Evolutionary conservation across 2,888 invertebrate genomes (phyloP), one percentile per base, ranked within the genome.

Genomic region (Rapana venosa): DNA sequence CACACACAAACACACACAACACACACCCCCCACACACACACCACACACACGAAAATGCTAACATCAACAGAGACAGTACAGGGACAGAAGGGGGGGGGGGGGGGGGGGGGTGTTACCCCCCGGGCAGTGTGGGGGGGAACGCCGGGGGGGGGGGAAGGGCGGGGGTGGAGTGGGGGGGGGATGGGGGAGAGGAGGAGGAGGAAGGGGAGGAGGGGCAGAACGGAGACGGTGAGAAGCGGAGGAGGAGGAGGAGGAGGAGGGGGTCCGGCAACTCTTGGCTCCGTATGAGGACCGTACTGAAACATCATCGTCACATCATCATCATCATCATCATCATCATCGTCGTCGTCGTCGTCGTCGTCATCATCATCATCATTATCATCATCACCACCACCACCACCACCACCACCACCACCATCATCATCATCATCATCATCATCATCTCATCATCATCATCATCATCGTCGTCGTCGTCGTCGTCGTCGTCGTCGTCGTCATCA

Each of bases 401-500:
- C 35, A 6, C 35, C 85, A 11, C 20, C 85, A 56, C 20, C 56
- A 85, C 56, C 85, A 56, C 20, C 56, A 85, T 56, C n/a, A 56
- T 85, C 47, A 85, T 56, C 56, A 85, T 85, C 85, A 56, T 85
- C 83, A 83, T 83, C 35, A 83, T 83, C 83, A 32, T 83, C 83
- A 35, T 83, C 83, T 83, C 83, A 83, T 35, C 35, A 35, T 83
- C 35, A 35, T 83, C 32, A 35, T 35, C 83, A 35, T 83, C 83
- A 35, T 83, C 83, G 13, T 81, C 81, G 36, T 81, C 81, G 47
- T 83, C 35, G 26, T 83, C 83, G 26, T 83, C 83, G 47, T 83
- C 83, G 26, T 83, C 36, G 70, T 36, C 32, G 26, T 88, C 81
- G 81, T 88, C 81, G 81, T 81, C 88, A 88, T 88, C 74, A 74